Percentiles rank a stretch among this genome's conserved stretches.
Evolutionary conservation across 2,888 invertebrate species (phyloP).

Genomic region (Marronus borbonicus): DNA sequence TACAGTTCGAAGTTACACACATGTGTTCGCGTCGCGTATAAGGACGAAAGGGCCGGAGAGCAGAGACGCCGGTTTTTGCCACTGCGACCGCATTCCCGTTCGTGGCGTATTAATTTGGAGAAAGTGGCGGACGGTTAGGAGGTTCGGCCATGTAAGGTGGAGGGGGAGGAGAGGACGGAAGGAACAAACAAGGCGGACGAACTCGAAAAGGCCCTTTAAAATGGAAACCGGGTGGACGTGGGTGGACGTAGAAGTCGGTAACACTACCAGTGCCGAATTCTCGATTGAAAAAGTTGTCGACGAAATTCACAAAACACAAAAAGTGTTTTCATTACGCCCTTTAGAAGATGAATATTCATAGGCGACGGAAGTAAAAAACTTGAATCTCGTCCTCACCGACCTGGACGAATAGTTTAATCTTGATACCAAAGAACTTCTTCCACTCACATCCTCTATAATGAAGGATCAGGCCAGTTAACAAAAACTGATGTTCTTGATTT

Average conservation of each 20-base stretch:
- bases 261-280: background rate
- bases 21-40: slow-evolving; percentile 55
- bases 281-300: slow-evolving; percentile 45
- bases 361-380: slow-evolving; percentile 16
- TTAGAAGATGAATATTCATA: slow-evolving; percentile 37
- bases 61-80: slow-evolving; percentile 53
- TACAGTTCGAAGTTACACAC: slow-evolving; percentile 60
- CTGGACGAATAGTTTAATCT: slow-evolving; percentile 6
- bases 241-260: slow-evolving; percentile 28
- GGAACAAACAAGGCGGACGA: slow-evolving; percentile 35
- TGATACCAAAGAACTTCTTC: background rate
- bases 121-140: slow-evolving; percentile 22
- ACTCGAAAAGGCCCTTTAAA: slow-evolving; percentile 37
- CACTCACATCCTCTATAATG: background rate
- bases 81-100: slow-evolving; percentile 49
- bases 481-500: no score
- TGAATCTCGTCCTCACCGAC: slow-evolving; percentile 17
- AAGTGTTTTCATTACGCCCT: slow-evolving; percentile 35
- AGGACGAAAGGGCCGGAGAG: slow-evolving; percentile 43
- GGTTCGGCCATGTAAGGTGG: background rate
- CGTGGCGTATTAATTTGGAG: slow-evolving; percentile 44
- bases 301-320: slow-evolving; percentile 44
- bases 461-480: no score
- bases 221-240: slow-evolving; percentile 40
- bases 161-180: background rate